Percentiles rank a stretch among this genome's conserved stretches.
These are phyloP conservation scores for Trialeurodes vaporariorum DNA, from an alignment of 1,140 invertebrate genomes.

Conservation along the genomic window DNA sequence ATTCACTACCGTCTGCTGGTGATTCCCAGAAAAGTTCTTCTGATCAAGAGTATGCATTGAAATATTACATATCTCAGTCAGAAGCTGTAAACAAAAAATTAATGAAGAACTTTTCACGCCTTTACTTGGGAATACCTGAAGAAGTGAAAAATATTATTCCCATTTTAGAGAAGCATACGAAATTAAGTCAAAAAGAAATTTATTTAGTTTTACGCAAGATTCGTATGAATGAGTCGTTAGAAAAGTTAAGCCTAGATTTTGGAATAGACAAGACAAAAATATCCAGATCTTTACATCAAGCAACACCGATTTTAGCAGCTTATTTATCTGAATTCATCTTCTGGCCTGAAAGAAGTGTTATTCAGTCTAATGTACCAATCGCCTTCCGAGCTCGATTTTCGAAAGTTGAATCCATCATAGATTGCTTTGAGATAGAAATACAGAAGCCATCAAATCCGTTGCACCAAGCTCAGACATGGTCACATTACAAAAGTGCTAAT, in stretches of 20 bases:
- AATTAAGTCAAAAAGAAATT: too few relatives aligned
- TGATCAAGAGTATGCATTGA: too few relatives aligned
- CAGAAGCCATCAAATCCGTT: slow-evolving; percentile 33
- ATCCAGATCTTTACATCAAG: slow-evolving; percentile 2
- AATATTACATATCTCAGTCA: too few relatives aligned
- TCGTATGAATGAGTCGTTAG: slow-evolving; percentile 7
- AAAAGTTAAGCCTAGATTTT: slow-evolving; percentile 2
- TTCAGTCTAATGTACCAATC: slow-evolving; percentile 20
- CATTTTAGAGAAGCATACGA: too few relatives aligned
- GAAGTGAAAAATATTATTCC: too few relatives aligned
- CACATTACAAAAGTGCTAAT: slow-evolving; percentile 37
- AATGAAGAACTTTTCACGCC: too few relatives aligned
- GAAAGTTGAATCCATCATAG: slow-evolving; percentile 16
- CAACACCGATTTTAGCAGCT: neutral
- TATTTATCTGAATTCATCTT: slow-evolving; percentile 4
- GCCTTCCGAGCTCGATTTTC: slow-evolving; percentile 5
- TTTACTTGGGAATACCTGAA: too few relatives aligned
- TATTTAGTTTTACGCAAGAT: slow-evolving; percentile 7
- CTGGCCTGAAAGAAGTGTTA: slow-evolving; percentile 10
- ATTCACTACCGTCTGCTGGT: too few relatives aligned
- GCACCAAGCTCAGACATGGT: slow-evolving; percentile 36
- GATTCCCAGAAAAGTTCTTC: too few relatives aligned
- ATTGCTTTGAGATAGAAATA: slow-evolving; percentile 35
- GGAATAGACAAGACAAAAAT: neutral
- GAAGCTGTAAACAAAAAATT: too few relatives aligned